Base-by-base conservation (phyloP, 1,140 invertebrate genomes). In the Sminthurinus signatus region DNA sequence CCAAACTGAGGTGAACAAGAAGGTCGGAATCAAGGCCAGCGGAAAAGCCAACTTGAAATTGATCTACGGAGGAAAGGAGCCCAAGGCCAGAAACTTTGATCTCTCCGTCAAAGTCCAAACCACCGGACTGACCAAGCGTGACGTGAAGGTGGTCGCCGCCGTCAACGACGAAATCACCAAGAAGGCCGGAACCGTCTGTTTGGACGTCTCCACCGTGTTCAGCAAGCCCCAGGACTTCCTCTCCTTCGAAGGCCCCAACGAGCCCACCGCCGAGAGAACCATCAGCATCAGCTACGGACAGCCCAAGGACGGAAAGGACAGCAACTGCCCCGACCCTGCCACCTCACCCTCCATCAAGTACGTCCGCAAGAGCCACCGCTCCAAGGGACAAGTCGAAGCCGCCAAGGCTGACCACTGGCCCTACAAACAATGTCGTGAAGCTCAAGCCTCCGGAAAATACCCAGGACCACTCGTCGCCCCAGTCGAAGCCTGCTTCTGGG, bases 381-480 rank as follows among this genome's bases (percentile, higher is more conserved):
- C 66, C 28, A 42, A 65, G 32, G 60, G n/a, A 0, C 70, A 71
- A 64, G 62, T 50, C 17, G 67, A 71, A 44, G 66, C 66, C 39
- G 63, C 66, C 39, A 17, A 44, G 0, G 10, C 3, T 19, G 66
- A 71, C 51, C 14, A 8, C 17, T 71, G 67, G 66, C 70, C 70
- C 51, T 71, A 66, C 64, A 66, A 68, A 56, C 63, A 68, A 58
- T 71, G 70, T 51, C 48, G 57, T 19, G 64, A 44, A 44, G 55
- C 55, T 42, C 56, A 42, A 17, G 60, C n/a, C 25, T 62, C 50
- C 39, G 19, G 56, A 2, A 46, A 64, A n/a, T 71, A 67, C 50
- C 70, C 70, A 51, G 70, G 70, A 64, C 19, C 42, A 10, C 23
- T 66, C 1, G 58, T 52, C 32, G 66, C 70, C 15, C 59, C 67